Percentiles rank a stretch among this genome's conserved stretches.
These are phyloP conservation scores for Tympanoctomys barrerae DNA, from an alignment of 2,797 vertebrate genomes.

Conservation along the genomic window DNA sequence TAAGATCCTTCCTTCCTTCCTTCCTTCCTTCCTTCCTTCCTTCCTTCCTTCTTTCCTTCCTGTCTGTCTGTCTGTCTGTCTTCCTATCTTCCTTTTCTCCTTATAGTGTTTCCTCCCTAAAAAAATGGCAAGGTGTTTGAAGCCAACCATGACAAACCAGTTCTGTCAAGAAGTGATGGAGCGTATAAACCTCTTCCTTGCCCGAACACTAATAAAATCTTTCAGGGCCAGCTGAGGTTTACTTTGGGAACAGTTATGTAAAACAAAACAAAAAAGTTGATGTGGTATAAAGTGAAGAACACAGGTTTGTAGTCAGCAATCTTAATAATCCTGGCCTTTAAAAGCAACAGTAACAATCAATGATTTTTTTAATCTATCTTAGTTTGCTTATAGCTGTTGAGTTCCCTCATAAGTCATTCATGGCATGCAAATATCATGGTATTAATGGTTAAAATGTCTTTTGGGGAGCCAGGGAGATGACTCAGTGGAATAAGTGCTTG, in stretches of 20 bases:
- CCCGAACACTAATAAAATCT: conserved; percentile 35
- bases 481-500: too few relatives aligned
- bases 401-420: neutral
- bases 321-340: neutral
- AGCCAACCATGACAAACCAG: conserved; percentile 33
- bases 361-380: neutral
- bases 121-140: neutral
- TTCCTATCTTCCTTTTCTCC: too few relatives aligned
- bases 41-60: neutral
- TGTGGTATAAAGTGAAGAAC: neutral
- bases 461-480: too few relatives aligned
- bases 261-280: neutral
- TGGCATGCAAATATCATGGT: neutral
- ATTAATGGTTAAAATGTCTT: neutral
- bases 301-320: neutral
- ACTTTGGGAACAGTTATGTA: conserved; percentile 7
- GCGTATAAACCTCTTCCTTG: neutral
- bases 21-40: neutral
- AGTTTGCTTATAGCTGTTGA: neutral
- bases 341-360: neutral
- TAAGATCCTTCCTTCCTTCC: neutral
- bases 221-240: neutral
- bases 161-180: neutral
- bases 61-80: neutral
- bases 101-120: neutral